These are phyloP conservation scores for Rhinopomastus cyanomelas DNA, from an alignment of 2,113 vertebrate species.

Conservation along the genomic window DNA sequence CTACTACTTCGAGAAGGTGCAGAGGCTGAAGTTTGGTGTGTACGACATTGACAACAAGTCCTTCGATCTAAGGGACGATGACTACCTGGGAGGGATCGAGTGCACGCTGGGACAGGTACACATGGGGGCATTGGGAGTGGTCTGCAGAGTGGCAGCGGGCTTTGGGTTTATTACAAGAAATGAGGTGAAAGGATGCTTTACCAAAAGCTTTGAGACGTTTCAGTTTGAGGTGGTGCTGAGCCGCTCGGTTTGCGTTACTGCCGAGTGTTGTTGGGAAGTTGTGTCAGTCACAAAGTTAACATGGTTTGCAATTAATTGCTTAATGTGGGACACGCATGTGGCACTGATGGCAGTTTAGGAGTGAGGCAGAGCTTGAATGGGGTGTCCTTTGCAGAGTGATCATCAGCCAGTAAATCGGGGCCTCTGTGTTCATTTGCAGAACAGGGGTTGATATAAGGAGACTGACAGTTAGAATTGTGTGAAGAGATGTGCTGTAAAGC, in stretches of 20 bases:
- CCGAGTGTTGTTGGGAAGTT: accelerated
- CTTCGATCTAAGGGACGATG: slow-evolving; percentile 83
- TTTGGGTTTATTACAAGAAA: neutral
- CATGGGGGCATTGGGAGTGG: accelerated
- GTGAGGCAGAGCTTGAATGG: neutral
- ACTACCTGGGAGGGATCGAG: slow-evolving; percentile 88
- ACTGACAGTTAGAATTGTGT: too few species aligned
- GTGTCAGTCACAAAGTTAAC: neutral
- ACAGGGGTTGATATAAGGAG: neutral
- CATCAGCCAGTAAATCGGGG: neutral
- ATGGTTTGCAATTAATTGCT: neutral
- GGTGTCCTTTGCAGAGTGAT: neutral
- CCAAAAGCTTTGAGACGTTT: neutral
- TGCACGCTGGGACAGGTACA: slow-evolving; percentile 89
- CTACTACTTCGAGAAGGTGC: slow-evolving; percentile 91
- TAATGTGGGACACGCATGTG: neutral
- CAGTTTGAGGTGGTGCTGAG: neutral
- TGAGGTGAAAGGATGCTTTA: neutral
- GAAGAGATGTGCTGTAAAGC: too few species aligned
- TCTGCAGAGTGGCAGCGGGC: neutral
- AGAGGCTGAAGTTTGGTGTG: slow-evolving; percentile 84
- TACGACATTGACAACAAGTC: slow-evolving; percentile 93
- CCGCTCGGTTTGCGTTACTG: neutral
- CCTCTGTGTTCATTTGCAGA: neutral
- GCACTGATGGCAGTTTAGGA: neutral